Evolutionary conservation across 1,140 invertebrate species (phyloP), one percentile per base, ranked within the genome.

Genomic region (Contarinia nasturtii): DNA sequence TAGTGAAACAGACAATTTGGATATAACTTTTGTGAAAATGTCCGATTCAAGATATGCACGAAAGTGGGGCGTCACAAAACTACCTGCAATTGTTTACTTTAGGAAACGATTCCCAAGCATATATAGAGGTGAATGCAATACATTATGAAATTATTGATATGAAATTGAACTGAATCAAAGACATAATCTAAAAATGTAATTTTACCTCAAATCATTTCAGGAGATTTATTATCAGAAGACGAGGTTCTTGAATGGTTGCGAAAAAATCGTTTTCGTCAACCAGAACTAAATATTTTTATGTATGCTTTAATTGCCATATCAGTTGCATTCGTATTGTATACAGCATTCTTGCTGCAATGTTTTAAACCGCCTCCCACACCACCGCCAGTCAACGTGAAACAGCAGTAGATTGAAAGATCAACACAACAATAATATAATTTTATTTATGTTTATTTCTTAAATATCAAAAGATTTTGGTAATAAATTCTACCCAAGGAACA

Each of bases 21-120:
- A 93, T 54, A 93, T 95, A 44, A 91, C 88, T 2, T 91, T 95
- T 66, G 87, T 94, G 0, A 92, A 93, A 67, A 93, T 95, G 78
- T 79, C 82, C 20, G 90, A 95, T 64, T 72, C 82, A 1, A 73
- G 87, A 42, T 93, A 93, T 62, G 89, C 89, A 10, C 73, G 86
- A 44, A 93, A 93, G 66, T 94, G 88, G 82, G 90, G 90, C n/a
- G 88, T 95, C 8, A 87, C 81, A 2, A 87, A 88, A 65, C 66
- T 92, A 49, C 89, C 88, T 15, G 82, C 89, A 2, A 78, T 95
- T 47, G 89, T 93, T 4, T 93, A 91, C 58, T 95, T 93, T 64
- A 74, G 90, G n/a, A 80, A 85, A 60, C 73, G 87, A 55, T 95
- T 94, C 63, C 90, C 90, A 1, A 90, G 86, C 64, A 92, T 95